These are phyloP conservation scores for Oscheius sp. DNA, from an alignment of 2,888 invertebrate genomes.

Conservation along the genomic window DNA sequence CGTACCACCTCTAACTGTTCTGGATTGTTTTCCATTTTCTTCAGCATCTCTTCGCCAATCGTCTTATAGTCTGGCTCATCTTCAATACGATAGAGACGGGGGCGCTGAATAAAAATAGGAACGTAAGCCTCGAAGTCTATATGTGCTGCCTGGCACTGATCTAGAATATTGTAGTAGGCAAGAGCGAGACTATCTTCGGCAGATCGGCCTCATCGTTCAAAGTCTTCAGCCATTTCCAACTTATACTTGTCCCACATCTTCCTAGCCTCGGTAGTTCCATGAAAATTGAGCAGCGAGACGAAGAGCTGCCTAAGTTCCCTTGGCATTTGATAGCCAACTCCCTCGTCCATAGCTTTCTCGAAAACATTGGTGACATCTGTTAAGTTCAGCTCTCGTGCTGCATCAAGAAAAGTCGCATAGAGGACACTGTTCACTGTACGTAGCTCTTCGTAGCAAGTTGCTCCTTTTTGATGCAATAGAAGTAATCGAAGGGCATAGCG, in stretches of 20 bases:
- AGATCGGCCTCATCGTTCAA: background rate
- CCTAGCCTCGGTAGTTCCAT: background rate
- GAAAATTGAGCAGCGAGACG: conserved; percentile 14
- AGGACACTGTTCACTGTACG: background rate
- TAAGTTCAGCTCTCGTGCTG: conserved; percentile 2
- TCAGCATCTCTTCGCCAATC: no score
- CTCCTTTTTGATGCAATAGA: background rate
- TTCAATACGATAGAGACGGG: no score
- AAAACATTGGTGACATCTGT: background rate
- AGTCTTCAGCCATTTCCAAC: conserved; percentile 15
- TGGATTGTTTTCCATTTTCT: no score
- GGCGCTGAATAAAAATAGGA: no score
- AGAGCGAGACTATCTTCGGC: conserved; percentile 17
- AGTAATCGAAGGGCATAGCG: background rate
- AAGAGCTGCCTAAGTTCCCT: conserved; percentile 30
- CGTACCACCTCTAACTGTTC: no score
- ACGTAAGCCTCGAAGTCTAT: no score
- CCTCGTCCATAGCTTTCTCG: conserved; percentile 6
- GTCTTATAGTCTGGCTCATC: no score
- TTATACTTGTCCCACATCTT: conserved; percentile 22
- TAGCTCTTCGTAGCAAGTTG: background rate
- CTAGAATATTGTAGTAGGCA: conserved; percentile 29
- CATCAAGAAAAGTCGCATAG: background rate
- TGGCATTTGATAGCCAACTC: conserved; percentile 27
- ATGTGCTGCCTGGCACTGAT: no score